A percentile compares a stretch with the other conserved stretches of the same genome.
Conservation (phyloP, 2,888 invertebrate species). For the Troglohyphantes excavatus region DNA sequence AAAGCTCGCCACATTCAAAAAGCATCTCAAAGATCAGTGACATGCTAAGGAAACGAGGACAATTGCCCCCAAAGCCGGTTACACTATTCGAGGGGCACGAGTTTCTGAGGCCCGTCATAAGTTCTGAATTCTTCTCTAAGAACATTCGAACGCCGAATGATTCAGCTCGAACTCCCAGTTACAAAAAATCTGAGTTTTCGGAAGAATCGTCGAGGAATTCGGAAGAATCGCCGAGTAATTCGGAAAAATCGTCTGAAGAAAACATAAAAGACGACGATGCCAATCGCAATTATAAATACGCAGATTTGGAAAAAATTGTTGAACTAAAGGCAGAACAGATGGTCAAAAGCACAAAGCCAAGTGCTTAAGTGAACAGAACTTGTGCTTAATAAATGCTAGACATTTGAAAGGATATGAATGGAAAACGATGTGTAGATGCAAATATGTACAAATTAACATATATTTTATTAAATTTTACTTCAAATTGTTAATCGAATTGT, state of each 20-base stretch:
- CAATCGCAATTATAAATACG: conserved; percentile 10
- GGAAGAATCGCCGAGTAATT: conserved; percentile 5
- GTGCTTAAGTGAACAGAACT: not conserved
- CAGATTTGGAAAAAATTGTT: conserved; percentile 47
- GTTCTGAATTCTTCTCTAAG: not conserved
- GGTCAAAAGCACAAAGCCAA: conserved; percentile 36
- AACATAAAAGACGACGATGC: not conserved
- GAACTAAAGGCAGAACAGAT: conserved; percentile 61
- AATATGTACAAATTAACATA: not conserved
- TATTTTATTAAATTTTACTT: not conserved
- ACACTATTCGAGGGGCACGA: not conserved
- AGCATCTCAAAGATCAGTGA: not conserved
- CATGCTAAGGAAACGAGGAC: not conserved
- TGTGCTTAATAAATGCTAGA: too few species aligned
- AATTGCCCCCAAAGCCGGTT: not conserved
- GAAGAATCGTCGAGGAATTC: conserved; percentile 10
- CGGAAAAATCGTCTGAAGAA: not conserved
- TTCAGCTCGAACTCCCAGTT: not conserved
- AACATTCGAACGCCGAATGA: not conserved
- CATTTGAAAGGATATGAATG: too few species aligned
- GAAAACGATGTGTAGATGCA: too few species aligned
- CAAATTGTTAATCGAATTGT: not conserved
- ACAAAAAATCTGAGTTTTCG: not conserved
- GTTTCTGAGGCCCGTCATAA: not conserved
- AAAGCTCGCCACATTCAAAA: not conserved